Base-by-base conservation (phyloP, 2,113 vertebrate genomes). In the Oenanthe oenanthe region DNA sequence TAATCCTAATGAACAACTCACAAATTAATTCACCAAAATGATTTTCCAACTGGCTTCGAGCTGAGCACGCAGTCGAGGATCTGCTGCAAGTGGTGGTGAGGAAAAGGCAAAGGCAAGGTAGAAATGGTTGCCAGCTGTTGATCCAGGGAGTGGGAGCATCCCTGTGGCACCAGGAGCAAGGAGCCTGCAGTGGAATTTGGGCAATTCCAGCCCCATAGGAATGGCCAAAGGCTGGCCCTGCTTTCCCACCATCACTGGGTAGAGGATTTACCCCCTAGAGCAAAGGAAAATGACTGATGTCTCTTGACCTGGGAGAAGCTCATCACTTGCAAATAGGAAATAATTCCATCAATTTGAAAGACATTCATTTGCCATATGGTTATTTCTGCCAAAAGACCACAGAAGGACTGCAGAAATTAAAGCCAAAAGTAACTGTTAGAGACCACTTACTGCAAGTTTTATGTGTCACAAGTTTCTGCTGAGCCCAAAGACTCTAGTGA, bases 201-300 rank as follows among this genome's bases (percentile, higher is more conserved):
- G 43, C 7, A 2, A 15, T 67, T 42, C 15, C 61, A 62, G 32
- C 18, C 38, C 32, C 2, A 1, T 0, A 2, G 91, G 24, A 45
- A 62, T 51, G 25, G n/a, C 19, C 3, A 1, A 40, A 20, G 24
- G 16, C 40, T 15, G 38, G 15, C 4, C 17, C 17, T 16, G 21
- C n/a, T 40, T 75, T 38, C 43, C 40, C 85, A 60, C 13, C 54
- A 19, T 28, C 85, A 17, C 36, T 13, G 9, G 7, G 26, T 18
- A 24, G 6, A 29, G 78, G 62, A 25, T 58, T 47, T 13, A 29
- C 13, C 2, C 1, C 1, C 21, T 0, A 2, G 25, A 22, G 31
- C 0, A 6, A 65, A 70, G 1, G 4, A 53, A 26, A 61, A 18
- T 1, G 0, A 2, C 29, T 85, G 83, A 56, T 85, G 36, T 32